These are phyloP conservation scores for Mormyrops boulengeri DNA, from an alignment of 2,797 vertebrate species.

Conservation along the genomic window DNA sequence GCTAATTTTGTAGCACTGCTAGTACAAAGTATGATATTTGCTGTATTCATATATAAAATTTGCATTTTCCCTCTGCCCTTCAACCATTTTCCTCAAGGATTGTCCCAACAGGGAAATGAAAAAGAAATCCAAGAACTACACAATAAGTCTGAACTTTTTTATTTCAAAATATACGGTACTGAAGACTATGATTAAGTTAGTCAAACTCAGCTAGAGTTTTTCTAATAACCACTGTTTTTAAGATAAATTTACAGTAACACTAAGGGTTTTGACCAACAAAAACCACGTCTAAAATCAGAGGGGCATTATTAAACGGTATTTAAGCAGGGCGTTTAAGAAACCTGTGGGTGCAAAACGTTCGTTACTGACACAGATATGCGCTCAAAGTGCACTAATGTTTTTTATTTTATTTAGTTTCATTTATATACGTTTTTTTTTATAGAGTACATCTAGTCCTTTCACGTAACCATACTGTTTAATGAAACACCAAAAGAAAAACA, in stretches of 20 bases:
- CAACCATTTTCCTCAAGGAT: not conserved
- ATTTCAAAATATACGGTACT: not conserved
- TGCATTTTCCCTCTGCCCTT: not conserved
- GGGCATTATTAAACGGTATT: no score
- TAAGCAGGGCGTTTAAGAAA: no score
- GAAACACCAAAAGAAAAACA: not conserved
- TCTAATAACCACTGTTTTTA: not conserved
- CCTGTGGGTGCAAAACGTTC: no score
- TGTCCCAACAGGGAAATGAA: not conserved
- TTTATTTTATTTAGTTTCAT: no score
- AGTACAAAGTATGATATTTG: not conserved
- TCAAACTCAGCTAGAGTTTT: not conserved
- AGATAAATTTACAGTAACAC: not conserved
- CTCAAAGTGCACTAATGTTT: no score
- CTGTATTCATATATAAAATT: not conserved
- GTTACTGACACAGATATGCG: no score
- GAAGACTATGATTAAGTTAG: not conserved
- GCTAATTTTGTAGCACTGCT: not conserved
- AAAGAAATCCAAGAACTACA: not conserved
- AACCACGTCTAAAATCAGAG: no score
- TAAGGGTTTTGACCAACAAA: not conserved
- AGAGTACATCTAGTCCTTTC: no score
- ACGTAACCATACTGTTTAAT: no score
- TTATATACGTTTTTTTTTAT: no score
- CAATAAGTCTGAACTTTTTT: not conserved